Evolutionary conservation across 53 echinoderm and acorn worm genomes (phyloP).

Genomic region (Holothuria scabra): DNA sequence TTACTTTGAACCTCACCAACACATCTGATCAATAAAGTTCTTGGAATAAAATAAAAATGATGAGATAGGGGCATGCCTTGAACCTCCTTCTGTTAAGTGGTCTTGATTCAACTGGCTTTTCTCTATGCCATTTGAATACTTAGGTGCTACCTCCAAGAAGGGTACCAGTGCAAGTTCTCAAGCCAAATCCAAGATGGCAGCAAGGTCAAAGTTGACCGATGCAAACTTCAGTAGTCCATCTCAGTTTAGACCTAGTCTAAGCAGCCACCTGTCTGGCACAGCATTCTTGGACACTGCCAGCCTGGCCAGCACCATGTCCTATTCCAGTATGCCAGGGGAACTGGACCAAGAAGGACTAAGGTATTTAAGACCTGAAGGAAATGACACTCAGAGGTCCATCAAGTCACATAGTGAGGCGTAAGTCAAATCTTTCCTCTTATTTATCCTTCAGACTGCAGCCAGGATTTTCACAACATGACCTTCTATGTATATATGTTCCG

Average conservation of each 20-base stretch:
- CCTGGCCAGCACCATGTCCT: slow-evolving; percentile 87
- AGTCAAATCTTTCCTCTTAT: slow-evolving; percentile 17
- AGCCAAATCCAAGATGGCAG: slow-evolving; percentile 51
- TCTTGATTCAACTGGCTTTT: too few relatives aligned
- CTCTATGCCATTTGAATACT: not conserved
- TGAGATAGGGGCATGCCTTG: too few relatives aligned
- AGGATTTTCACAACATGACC: too few relatives aligned
- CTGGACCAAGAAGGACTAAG: slow-evolving; percentile 58
- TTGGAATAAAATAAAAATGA: too few relatives aligned
- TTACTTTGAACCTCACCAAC: too few relatives aligned
- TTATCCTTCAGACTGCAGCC: too few relatives aligned
- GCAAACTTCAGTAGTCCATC: slow-evolving; percentile 49
- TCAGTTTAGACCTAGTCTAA: slow-evolving; percentile 74
- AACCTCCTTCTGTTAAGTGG: too few relatives aligned
- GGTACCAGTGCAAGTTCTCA: slow-evolving; percentile 19
- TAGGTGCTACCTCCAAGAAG: slow-evolving; percentile 13
- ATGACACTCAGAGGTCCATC: slow-evolving; percentile 70
- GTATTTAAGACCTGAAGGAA: slow-evolving; percentile 30
- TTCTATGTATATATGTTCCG: too few relatives aligned
- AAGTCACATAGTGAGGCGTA: slow-evolving; percentile 83
- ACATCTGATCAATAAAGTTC: too few relatives aligned
- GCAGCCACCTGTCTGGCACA: slow-evolving; percentile 89
- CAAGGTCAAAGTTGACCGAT: slow-evolving; percentile 54
- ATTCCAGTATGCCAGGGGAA: slow-evolving; percentile 96
- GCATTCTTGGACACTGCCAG: slow-evolving; percentile 98